A percentile compares a stretch with the other conserved stretches of the same genome.
These are phyloP conservation scores for Poeciliopsis retropinna DNA, from an alignment of 2,113 vertebrate species.

Conservation along the genomic window DNA sequence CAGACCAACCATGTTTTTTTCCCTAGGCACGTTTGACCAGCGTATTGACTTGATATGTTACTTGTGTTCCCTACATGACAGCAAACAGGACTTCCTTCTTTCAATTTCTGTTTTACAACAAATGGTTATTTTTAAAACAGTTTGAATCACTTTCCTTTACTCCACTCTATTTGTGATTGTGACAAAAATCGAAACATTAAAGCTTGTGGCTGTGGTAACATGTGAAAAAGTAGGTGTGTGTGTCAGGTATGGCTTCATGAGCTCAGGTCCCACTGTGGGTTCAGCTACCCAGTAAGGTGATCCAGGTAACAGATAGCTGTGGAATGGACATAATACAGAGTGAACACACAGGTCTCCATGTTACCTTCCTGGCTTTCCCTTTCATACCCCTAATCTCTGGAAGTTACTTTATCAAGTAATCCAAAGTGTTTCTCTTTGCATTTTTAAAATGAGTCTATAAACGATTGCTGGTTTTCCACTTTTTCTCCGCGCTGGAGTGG, in stretches of 20 bases:
- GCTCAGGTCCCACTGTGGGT: conserved; percentile 52
- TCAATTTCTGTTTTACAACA: too few species aligned
- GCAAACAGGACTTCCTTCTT: not conserved
- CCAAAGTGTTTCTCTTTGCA: conserved; percentile 36
- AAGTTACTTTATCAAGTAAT: conserved; percentile 50
- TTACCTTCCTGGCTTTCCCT: conserved; percentile 64
- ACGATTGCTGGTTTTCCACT: conserved; percentile 15
- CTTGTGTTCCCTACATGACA: not conserved
- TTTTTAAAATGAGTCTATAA: conserved; percentile 5
- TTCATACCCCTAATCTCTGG: conserved; percentile 48
- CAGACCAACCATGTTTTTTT: not conserved
- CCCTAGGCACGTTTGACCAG: not conserved
- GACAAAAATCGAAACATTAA: not conserved
- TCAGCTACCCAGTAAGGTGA: conserved; percentile 55
- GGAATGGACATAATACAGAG: conserved; percentile 61
- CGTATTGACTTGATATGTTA: not conserved
- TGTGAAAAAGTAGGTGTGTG: conserved; percentile 1
- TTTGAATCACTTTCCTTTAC: not conserved
- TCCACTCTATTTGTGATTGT: not conserved
- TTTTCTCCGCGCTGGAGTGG: conserved; percentile 40
- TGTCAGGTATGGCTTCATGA: conserved; percentile 53
- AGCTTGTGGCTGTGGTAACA: not conserved
- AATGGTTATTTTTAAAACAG: not conserved
- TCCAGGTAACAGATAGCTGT: conserved; percentile 67
- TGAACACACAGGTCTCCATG: conserved; percentile 60